A percentile compares a stretch with the other conserved stretches of the same genome.
phyloP scores from a whole-genome alignment of 2,113 vertebrate species.

The Kobus ellipsiprymnus region DNA sequence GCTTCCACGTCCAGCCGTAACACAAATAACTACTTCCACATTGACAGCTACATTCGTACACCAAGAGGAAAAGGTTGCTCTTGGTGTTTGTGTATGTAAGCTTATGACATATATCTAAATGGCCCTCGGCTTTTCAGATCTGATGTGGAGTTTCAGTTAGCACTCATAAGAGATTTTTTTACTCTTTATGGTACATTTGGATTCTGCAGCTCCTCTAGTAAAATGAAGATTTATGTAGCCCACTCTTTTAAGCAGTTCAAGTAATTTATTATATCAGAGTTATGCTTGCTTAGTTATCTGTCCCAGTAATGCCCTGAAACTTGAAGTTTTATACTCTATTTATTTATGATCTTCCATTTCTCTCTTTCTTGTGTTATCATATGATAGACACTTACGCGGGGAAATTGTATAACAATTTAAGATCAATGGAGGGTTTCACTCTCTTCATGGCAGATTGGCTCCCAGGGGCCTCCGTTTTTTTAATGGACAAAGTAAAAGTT shows the following conservation, averaged over 20 bases:
- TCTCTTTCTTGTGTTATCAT: background rate
- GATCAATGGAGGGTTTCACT: background rate
- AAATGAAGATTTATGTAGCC: slow-evolving; percentile 30
- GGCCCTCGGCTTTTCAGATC: background rate
- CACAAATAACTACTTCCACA: background rate
- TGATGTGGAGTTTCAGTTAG: background rate
- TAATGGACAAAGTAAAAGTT: background rate
- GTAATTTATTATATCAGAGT: slow-evolving; percentile 46
- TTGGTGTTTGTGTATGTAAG: background rate
- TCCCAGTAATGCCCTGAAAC: slow-evolving; percentile 30
- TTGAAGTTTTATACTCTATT: slow-evolving; percentile 44
- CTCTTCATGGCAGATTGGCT: background rate
- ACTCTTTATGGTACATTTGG: slow-evolving; percentile 1
- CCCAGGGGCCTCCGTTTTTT: background rate
- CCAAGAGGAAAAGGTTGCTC: background rate
- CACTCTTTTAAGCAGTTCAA: slow-evolving; percentile 3
- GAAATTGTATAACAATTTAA: background rate
- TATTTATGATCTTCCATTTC: slow-evolving; percentile 52
- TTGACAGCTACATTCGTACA: background rate
- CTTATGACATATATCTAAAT: background rate
- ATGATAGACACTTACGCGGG: background rate
- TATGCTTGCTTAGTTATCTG: slow-evolving; percentile 44
- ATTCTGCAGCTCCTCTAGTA: slow-evolving; percentile 40
- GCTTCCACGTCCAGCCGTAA: background rate
- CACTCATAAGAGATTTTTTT: background rate